Evolutionary conservation across 2,888 invertebrate species (phyloP).

Genomic region (Dexiosoma caninum): DNA sequence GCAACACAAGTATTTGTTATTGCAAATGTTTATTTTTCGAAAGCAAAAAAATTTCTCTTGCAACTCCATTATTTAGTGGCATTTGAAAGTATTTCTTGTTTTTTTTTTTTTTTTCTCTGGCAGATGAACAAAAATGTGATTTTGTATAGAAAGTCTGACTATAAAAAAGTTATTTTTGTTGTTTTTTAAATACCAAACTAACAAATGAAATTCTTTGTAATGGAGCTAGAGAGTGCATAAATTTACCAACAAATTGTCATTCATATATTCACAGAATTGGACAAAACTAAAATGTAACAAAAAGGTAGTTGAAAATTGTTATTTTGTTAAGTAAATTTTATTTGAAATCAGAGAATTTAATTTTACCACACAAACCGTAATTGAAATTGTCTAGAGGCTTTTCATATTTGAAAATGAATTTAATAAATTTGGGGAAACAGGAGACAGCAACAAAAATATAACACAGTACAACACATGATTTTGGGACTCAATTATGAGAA

Average conservation of each 20-base stretch:
- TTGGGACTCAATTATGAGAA: too few relatives aligned
- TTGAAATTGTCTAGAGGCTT: neutral
- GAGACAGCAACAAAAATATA: too few relatives aligned
- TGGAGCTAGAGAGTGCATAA: constrained; percentile 2
- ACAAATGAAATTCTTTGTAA: constrained; percentile 22
- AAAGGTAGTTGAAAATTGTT: neutral
- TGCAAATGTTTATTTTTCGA: neutral
- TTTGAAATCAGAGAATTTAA: neutral
- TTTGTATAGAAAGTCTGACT: neutral
- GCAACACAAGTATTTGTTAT: too few relatives aligned
- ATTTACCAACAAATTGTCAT: too few relatives aligned
- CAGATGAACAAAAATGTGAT: neutral
- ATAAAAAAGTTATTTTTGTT: neutral
- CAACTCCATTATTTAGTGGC: neutral
- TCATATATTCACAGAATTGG: neutral
- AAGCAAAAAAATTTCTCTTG: neutral
- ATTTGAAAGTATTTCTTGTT: neutral
- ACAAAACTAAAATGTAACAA: neutral
- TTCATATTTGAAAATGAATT: too few relatives aligned
- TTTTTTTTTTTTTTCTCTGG: neutral
- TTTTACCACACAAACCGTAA: neutral
- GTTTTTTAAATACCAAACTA: neutral
- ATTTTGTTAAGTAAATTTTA: too few relatives aligned
- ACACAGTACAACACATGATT: too few relatives aligned
- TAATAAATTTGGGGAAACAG: too few relatives aligned